A percentile compares a stretch with the other conserved stretches of the same genome.
phyloP scores from a whole-genome alignment of 1,140 invertebrate genomes.

The Papilio xuthus region DNA sequence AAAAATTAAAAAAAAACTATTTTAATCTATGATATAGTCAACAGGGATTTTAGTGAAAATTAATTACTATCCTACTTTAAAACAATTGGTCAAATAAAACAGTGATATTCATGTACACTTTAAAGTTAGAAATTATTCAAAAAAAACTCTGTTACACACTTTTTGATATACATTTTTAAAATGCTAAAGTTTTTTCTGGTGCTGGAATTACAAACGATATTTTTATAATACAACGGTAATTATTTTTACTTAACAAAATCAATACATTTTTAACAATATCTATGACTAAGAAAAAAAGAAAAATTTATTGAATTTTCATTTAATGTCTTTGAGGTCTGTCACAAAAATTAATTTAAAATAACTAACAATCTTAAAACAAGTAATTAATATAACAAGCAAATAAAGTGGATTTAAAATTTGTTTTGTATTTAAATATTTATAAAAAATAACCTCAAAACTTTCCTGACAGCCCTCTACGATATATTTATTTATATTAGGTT shows the following conservation, averaged over 20 bases:
- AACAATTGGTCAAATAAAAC: background rate
- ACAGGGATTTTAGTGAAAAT: background rate
- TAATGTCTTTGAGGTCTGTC: background rate
- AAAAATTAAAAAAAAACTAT: background rate
- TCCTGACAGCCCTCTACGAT: conserved; percentile 10
- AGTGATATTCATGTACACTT: no score
- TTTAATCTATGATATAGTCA: background rate
- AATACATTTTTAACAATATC: background rate
- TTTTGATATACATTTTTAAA: no score
- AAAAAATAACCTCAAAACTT: background rate
- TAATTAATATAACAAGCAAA: background rate
- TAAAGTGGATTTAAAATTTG: no score
- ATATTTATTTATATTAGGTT: conserved; percentile 36
- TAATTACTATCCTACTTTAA: background rate
- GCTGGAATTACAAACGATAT: background rate
- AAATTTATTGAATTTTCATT: conserved; percentile 9
- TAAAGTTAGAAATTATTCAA: no score
- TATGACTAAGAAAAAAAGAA: conserved; percentile 19
- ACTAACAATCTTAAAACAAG: no score
- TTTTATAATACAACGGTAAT: background rate
- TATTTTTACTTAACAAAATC: background rate
- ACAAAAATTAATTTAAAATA: background rate
- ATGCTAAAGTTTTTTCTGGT: background rate
- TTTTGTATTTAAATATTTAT: no score
- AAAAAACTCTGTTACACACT: no score